Evolutionary conservation across 1,140 invertebrate species (phyloP), one percentile per base, ranked within the genome.

Genomic region (Cylas formicarius): DNA sequence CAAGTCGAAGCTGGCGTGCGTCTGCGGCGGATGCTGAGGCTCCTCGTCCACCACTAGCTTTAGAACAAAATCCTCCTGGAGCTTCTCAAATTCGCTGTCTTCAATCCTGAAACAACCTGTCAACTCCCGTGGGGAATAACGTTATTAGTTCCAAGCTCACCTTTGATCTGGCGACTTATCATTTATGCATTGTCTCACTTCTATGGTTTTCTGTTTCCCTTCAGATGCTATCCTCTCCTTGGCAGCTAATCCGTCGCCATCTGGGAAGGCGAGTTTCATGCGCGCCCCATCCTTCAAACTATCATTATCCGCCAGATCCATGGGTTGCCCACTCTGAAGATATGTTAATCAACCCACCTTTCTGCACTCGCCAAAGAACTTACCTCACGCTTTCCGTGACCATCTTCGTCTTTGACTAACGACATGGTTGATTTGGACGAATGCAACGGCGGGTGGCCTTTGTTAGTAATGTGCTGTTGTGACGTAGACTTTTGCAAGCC

Each of bases 21-120:
- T 11, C 56, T 64, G 43, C 56, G 57, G 26, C 60, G 58, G 35
- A 62, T 70, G 55, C 48, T 67, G 45, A 54, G 65, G 38, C 44
- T 74, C 77, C 53, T 84, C 81, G 33, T 84, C 79, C 21, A 80
- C 78, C 46, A 83, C 81, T 22, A 85, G 61, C 61, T 84, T 85
- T 9, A 81, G 79, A 1, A 89, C 81, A 29, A 85, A 68, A 57
- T 82, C 81, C 61, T 83, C 80, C 52, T 82, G 76, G 63, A 88
- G 73, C 50, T 72, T 68, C 47, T 79, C 76, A 23, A 79, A 63
- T 49, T 74, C 71, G 35, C 73, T 71, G 42, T 75, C 72, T 19
- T 56, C 66, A 16, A 35, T 22, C 9, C 13, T 13, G 14, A 37
- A 13, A 9, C 11, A 37, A 8, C 17, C 9, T 22, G 5, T n/a